Percentiles rank a stretch among this genome's conserved stretches.
Evolutionary conservation across 2,888 invertebrate species (phyloP).

Genomic region (Macrosiphum euphorbiae): DNA sequence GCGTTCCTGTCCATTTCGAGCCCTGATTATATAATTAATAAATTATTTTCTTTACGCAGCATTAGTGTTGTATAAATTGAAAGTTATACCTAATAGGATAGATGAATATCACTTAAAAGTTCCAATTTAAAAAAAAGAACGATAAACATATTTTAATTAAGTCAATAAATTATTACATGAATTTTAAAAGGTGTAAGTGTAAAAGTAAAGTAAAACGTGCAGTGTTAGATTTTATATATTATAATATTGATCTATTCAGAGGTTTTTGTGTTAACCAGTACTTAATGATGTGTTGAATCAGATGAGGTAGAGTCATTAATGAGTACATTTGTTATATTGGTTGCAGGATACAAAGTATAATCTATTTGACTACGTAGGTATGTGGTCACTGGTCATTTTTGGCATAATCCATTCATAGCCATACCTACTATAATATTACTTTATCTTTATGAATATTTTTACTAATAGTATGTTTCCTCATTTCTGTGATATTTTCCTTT

Average conservation of each 20-base stretch:
- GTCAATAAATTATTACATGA: no score
- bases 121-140: not conserved
- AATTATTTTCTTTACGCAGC: not conserved
- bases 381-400: no score
- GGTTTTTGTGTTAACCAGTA: not conserved
- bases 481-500: no score
- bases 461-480: no score
- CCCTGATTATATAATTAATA: not conserved
- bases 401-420: no score
- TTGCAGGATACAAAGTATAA: not conserved
- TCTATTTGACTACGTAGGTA: not conserved
- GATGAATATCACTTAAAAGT: not conserved
- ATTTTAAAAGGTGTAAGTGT: no score
- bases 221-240: no score
- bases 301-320: not conserved
- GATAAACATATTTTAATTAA: not conserved
- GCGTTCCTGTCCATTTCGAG: no score
- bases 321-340: not conserved
- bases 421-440: no score
- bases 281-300: not conserved
- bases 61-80: not conserved
- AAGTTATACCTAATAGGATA: not conserved
- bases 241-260: not conserved
- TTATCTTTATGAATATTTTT: no score
- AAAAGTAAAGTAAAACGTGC: no score